phyloP scores from a whole-genome alignment of 2,113 vertebrate genomes.

The Sakesphorus luctuosus region DNA sequence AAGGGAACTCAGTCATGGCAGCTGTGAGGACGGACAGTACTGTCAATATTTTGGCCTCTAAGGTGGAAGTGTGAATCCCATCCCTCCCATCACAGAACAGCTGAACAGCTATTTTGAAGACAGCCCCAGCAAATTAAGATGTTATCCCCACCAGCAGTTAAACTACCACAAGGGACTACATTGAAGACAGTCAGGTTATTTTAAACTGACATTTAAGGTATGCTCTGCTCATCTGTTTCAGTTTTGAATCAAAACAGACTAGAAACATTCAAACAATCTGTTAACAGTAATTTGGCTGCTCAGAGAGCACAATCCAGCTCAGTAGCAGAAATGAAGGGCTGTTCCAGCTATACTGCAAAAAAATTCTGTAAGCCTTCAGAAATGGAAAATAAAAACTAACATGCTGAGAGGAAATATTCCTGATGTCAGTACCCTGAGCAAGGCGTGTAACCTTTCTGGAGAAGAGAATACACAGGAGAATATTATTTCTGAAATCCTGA shows the following conservation, averaged over 20 bases:
- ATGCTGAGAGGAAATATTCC: neutral
- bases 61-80: neutral
- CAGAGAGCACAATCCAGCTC: neutral
- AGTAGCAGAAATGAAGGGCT: neutral
- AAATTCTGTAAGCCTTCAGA: neutral
- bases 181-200: neutral
- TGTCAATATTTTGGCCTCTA: neutral
- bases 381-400: neutral
- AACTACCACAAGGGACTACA: neutral
- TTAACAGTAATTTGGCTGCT: neutral
- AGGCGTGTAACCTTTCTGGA: rapidly evolving
- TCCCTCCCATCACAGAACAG: neutral
- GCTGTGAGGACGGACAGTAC: neutral
- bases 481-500: neutral
- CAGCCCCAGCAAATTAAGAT: neutral
- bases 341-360: neutral
- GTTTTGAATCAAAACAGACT: neutral
- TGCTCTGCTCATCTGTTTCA: neutral
- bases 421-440: neutral
- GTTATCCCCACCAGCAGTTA: neutral
- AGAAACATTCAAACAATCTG: neutral
- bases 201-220: neutral
- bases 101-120: neutral
- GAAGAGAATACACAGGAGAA: neutral
- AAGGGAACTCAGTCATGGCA: neutral